These are phyloP conservation scores for Enteromius radiatus DNA, from an alignment of 2,797 vertebrate genomes.

Conservation along the genomic window DNA sequence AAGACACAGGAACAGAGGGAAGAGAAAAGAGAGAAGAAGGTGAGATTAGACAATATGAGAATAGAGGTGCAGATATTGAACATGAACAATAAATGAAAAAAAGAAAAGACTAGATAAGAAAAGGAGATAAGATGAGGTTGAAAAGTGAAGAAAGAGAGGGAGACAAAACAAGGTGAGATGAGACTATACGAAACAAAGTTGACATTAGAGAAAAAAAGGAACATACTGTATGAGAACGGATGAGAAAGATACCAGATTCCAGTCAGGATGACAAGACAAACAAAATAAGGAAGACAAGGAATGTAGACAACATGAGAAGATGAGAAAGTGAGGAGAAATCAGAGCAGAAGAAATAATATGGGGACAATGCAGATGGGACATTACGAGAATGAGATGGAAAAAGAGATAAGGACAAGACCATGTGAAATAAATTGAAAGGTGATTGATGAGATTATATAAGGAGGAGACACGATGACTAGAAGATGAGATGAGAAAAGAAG, in stretches of 20 bases:
- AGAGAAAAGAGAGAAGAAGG: not conserved
- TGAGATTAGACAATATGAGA: not conserved
- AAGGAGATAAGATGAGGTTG: not conserved
- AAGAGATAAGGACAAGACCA: not conserved
- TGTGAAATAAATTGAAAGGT: not conserved
- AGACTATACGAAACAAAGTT: not conserved
- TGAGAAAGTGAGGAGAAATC: no score
- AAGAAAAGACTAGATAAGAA: not conserved
- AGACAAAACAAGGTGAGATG: not conserved
- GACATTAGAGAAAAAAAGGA: not conserved
- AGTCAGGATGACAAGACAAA: not conserved
- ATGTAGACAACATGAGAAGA: no score
- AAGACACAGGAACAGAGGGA: not conserved
- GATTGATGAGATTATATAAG: not conserved
- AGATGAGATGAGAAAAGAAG: not conserved
- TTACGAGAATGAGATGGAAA: not conserved
- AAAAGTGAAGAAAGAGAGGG: not conserved
- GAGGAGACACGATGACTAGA: not conserved
- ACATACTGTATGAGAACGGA: not conserved
- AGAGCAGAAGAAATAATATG: no score
- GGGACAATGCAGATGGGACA: conserved; percentile 17
- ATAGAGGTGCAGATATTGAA: not conserved
- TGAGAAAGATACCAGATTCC: not conserved
- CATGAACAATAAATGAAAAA: not conserved
- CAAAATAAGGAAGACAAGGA: conserved; percentile 32